phyloP scores from a whole-genome alignment of 2,888 invertebrate species.

The Tridacna gigas region DNA sequence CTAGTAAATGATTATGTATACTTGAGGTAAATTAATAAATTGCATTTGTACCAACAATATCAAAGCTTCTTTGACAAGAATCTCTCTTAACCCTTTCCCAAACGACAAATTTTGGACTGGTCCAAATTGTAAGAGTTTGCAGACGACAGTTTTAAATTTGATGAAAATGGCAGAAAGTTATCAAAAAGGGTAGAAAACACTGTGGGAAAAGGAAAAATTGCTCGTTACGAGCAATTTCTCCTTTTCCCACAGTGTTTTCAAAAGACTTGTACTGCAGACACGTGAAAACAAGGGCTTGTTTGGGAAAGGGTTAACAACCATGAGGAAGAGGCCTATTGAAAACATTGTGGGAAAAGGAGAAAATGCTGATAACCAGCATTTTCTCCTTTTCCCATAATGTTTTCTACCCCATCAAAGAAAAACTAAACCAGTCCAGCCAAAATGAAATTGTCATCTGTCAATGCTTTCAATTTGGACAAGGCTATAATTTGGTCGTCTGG shows the following conservation, averaged over 20 bases:
- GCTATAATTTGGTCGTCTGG: no score
- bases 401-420: background rate
- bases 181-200: background rate
- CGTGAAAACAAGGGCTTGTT: background rate
- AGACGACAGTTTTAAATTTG: no score
- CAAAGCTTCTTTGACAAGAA: no score
- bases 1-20: no score
- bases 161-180: no score
- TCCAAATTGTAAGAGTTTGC: no score
- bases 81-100: no score
- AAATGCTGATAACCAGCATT: slow-evolving; percentile 2
- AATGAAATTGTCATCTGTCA: background rate
- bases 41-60: no score
- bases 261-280: background rate
- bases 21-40: no score
- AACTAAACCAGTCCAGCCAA: no score
- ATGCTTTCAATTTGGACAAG: background rate
- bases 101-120: no score
- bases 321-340: no score
- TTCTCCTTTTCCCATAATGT: slow-evolving; percentile 10
- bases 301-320: background rate
- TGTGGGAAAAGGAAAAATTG: background rate
- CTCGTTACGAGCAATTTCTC: background rate
- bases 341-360: slow-evolving; percentile 1
- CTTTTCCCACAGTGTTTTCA: background rate